Evolutionary conservation across 2,797 vertebrate species (phyloP).

Genomic region (Poeciliopsis gracilis): DNA sequence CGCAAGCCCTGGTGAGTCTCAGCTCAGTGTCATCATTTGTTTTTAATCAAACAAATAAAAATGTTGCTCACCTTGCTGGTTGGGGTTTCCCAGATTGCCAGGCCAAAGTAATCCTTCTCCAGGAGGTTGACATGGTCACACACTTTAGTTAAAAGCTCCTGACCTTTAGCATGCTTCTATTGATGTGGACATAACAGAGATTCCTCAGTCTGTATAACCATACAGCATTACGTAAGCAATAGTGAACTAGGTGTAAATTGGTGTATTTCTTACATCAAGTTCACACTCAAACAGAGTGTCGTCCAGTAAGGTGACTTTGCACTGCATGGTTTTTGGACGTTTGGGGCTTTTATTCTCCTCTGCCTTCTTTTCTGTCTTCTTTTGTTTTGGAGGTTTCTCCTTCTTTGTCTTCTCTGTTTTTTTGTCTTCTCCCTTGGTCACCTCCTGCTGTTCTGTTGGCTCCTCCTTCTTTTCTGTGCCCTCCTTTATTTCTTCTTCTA

Average conservation of each 20-base stretch:
- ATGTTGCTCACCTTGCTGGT: conserved; percentile 82
- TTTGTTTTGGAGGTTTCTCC: conserved; percentile 58
- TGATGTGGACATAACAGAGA: conserved; percentile 9
- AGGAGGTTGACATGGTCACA: conserved; percentile 94
- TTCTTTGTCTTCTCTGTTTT: conserved; percentile 65
- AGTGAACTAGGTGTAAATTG: not conserved
- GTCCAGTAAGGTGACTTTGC: conserved; percentile 92
- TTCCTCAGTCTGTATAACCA: conserved; percentile 3
- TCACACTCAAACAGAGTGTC: conserved; percentile 90
- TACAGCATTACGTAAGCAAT: not conserved
- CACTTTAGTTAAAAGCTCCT: conserved; percentile 91
- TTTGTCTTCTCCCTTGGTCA: conserved; percentile 65
- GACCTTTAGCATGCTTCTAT: conserved; percentile 94
- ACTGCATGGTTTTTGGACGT: conserved; percentile 88
- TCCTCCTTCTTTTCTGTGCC: conserved; percentile 34
- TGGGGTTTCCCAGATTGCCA: conserved; percentile 88
- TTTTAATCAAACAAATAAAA: not conserved
- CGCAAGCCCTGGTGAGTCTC: not conserved
- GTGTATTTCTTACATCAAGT: conserved; percentile 86
- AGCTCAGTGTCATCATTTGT: not conserved
- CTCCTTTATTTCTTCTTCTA: conserved; percentile 47
- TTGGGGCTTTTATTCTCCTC: conserved; percentile 82
- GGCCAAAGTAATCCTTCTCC: conserved; percentile 96
- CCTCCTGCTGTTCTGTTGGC: conserved; percentile 75
- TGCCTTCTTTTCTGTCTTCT: conserved; percentile 70